Percentiles rank a stretch among this genome's conserved stretches.
Evolutionary conservation across 2,888 invertebrate genomes (phyloP).

Genomic region (Pharmacophagus antenor): DNA sequence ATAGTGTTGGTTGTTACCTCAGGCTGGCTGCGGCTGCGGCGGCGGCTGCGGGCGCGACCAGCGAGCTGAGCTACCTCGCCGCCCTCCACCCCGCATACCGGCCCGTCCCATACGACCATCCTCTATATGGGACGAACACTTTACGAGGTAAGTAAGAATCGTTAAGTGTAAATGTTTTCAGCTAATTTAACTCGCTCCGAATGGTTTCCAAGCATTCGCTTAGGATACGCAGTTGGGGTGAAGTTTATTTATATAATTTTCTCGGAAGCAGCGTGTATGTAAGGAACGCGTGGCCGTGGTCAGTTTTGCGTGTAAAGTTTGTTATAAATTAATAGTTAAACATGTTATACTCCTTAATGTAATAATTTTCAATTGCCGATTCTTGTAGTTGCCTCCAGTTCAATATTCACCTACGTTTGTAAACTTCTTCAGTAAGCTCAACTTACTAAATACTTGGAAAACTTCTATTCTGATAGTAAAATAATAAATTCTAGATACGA

Average conservation of each 20-base stretch:
- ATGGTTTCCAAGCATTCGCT: constrained; percentile 22
- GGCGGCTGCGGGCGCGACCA: constrained; percentile 72
- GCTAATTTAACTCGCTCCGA: constrained; percentile 30
- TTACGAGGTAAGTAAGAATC: constrained; percentile 64
- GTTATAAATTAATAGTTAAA: neutral
- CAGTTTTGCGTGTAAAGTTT: neutral
- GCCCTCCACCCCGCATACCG: constrained; percentile 80
- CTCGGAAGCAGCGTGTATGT: constrained; percentile 12
- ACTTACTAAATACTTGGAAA: no score
- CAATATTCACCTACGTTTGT: neutral
- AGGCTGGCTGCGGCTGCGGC: constrained; percentile 76
- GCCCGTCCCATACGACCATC: constrained; percentile 82
- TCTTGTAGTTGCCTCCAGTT: neutral
- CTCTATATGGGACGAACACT: constrained; percentile 76
- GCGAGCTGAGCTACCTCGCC: constrained; percentile 77
- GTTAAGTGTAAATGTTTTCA: constrained; percentile 26
- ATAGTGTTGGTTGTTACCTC: constrained; percentile 30
- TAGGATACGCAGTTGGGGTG: constrained; percentile 1
- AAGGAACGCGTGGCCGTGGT: constrained; percentile 12
- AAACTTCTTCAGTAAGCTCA: neutral
- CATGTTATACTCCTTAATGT: neutral
- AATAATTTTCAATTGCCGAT: neutral
- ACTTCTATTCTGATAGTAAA: no score
- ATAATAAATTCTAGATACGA: no score
- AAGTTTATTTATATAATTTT: constrained; percentile 21